Percentiles rank a stretch among this genome's conserved stretches.
phyloP scores from a whole-genome alignment of 2,888 invertebrate species.

The Diplazon laetatorius region DNA sequence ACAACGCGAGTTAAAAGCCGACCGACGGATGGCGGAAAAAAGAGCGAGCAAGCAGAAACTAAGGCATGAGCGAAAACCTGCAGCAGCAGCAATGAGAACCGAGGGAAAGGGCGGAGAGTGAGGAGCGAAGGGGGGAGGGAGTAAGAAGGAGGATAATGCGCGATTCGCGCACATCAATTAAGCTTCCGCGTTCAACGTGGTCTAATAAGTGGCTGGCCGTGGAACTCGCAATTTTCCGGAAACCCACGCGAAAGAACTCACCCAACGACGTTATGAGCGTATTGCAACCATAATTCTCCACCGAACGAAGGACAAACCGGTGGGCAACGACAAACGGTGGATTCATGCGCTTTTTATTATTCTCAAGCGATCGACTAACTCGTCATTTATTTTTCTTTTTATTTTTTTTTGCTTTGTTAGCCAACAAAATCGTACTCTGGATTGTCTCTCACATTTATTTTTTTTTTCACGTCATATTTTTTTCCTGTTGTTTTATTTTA shows the following conservation, averaged over 20 bases:
- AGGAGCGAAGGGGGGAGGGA: constrained; percentile 16
- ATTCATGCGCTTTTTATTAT: background rate
- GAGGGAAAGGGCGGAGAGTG: constrained; percentile 18
- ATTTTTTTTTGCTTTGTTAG: too few relatives aligned
- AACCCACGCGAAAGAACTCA: constrained; percentile 47
- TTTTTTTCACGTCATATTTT: too few relatives aligned
- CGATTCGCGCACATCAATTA: constrained; percentile 64
- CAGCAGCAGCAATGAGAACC: too few relatives aligned
- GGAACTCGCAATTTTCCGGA: constrained; percentile 63
- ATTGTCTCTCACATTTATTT: too few relatives aligned
- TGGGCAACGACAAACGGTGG: background rate
- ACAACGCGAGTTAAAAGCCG: background rate
- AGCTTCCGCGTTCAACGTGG: constrained; percentile 67
- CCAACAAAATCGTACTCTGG: too few relatives aligned
- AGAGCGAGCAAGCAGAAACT: background rate
- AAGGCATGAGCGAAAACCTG: background rate
- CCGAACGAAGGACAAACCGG: background rate
- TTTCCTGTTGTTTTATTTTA: too few relatives aligned
- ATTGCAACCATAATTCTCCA: background rate
- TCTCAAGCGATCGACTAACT: constrained; percentile 9
- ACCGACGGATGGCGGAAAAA: background rate
- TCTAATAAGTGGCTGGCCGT: constrained; percentile 56
- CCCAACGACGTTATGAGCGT: background rate
- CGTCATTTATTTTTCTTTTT: too few relatives aligned
- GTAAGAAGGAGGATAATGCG: constrained; percentile 55